Evolutionary conservation across 2,797 vertebrate genomes (phyloP).

Genomic region (Rhabdophis nuchalis): DNA sequence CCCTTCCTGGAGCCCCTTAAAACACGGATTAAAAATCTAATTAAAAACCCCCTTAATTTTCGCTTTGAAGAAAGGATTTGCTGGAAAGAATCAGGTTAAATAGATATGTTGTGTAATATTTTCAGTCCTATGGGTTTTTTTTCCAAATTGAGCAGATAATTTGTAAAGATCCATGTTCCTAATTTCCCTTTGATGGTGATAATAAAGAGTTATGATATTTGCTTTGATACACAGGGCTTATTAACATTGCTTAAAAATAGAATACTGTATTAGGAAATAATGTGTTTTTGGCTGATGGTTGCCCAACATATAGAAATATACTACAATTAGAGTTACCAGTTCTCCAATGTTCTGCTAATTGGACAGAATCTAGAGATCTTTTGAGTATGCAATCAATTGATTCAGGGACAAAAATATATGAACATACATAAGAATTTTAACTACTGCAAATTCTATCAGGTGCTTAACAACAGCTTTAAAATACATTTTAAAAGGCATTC

Average conservation of each 20-base stretch:
- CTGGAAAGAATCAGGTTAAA: slow-evolving; percentile 41
- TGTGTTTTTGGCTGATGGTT: not conserved
- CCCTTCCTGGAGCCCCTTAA: too few species aligned
- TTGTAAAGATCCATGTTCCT: slow-evolving; percentile 5
- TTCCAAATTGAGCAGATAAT: slow-evolving; percentile 5
- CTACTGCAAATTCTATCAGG: not conserved
- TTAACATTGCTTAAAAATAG: not conserved
- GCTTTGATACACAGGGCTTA: not conserved
- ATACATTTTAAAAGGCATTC: not conserved
- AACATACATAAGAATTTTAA: not conserved
- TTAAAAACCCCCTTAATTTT: too few species aligned
- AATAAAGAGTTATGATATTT: slow-evolving; percentile 11
- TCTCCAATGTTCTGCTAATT: not conserved
- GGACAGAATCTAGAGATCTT: not conserved
- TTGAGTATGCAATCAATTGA: not conserved
- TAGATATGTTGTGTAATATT: not conserved
- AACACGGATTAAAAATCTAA: too few species aligned
- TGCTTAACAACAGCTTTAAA: not conserved
- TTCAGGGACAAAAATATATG: not conserved
- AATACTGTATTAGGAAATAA: not conserved
- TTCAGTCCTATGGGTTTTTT: slow-evolving; percentile 2
- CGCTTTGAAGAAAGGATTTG: slow-evolving; percentile 5
- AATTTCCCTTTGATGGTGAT: slow-evolving; percentile 20
- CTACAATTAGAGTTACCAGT: not conserved
- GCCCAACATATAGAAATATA: not conserved